Evolutionary conservation across 2,797 vertebrate genomes (phyloP).

Genomic region (Liasis olivaceus): DNA sequence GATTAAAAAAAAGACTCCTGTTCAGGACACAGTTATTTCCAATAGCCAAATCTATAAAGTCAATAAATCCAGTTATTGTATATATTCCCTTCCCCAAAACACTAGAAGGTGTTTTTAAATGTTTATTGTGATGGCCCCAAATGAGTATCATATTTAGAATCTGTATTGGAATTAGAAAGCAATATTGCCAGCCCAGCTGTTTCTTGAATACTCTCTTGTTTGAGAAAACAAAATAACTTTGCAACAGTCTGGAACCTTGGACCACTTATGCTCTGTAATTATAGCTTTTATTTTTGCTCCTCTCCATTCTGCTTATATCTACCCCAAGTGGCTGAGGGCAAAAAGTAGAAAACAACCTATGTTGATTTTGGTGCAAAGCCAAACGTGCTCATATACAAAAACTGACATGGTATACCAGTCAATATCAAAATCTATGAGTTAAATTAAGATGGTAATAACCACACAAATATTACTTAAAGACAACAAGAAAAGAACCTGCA

Average conservation of each 20-base stretch:
- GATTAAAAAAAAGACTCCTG: conserved; percentile 40
- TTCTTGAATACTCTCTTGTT: conserved; percentile 55
- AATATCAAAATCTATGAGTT: conserved; percentile 34
- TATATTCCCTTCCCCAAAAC: conserved; percentile 32
- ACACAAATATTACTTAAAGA: conserved; percentile 38
- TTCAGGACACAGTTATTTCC: conserved; percentile 37
- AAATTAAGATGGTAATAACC: conserved; percentile 56
- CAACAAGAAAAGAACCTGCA: background rate
- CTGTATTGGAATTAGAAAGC: conserved; percentile 28
- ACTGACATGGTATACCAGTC: conserved; percentile 27
- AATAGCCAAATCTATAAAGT: conserved; percentile 18
- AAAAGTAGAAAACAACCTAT: conserved; percentile 48
- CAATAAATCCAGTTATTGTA: conserved; percentile 40
- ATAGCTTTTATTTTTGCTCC: conserved; percentile 65
- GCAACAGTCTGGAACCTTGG: conserved; percentile 59
- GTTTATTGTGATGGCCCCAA: conserved; percentile 28
- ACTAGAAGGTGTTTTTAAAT: conserved; percentile 32
- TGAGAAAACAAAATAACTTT: conserved; percentile 64
- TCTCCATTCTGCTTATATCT: conserved; percentile 51
- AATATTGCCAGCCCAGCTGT: conserved; percentile 16
- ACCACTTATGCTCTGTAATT: conserved; percentile 64
- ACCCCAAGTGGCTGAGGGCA: conserved; percentile 44
- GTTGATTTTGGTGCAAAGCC: conserved; percentile 60
- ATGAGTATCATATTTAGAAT: conserved; percentile 32
- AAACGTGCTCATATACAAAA: conserved; percentile 40